Conservation (phyloP, 35 echinoderm and acorn worm genomes). For the Strongylocentrotus purpuratus region DNA sequence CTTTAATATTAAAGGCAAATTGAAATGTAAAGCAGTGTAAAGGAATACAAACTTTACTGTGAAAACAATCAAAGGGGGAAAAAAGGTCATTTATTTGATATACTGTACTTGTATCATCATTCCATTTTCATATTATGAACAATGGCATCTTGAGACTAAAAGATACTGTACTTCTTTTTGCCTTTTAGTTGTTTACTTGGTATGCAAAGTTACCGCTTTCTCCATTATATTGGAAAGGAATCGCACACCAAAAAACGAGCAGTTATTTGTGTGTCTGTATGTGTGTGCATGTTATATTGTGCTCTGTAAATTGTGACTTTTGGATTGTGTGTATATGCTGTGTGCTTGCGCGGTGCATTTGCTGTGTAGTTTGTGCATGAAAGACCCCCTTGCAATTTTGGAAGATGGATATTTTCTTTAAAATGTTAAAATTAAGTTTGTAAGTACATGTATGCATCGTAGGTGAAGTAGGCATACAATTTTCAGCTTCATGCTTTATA, state of each 20-base stretch:
- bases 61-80: neutral
- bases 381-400: neutral
- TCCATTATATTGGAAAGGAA: neutral
- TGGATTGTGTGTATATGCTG: neutral
- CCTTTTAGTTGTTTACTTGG: neutral
- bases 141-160: neutral
- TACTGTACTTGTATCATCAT: neutral
- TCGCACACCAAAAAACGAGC: neutral
- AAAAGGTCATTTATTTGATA: no score
- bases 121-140: neutral
- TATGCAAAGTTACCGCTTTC: neutral
- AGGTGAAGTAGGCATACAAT: neutral
- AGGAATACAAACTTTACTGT: no score
- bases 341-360: neutral
- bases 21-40: no score
- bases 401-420: neutral
- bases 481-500: neutral
- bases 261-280: neutral
- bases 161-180: neutral
- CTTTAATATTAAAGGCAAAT: no score
- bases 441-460: neutral
- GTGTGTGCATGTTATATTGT: constrained; percentile 25
- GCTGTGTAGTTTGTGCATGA: neutral
- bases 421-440: neutral
- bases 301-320: neutral